phyloP scores from a whole-genome alignment of 2,113 vertebrate species.

The Eptesicus fuscus region DNA sequence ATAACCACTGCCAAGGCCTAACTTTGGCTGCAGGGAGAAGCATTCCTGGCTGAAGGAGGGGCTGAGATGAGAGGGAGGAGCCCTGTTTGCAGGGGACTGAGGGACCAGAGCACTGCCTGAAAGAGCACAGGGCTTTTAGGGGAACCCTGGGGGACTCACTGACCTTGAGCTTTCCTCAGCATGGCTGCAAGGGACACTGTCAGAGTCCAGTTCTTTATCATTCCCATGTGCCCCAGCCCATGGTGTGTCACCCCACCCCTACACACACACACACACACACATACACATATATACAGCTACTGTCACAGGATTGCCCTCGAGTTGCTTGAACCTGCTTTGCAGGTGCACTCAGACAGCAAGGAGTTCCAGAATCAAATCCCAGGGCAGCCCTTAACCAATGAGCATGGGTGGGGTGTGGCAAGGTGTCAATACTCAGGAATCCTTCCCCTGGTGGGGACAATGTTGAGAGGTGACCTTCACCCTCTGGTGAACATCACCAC shows the following conservation, averaged over 20 bases:
- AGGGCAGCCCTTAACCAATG: neutral
- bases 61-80: neutral
- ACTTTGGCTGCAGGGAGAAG: neutral
- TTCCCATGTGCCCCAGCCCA: fast-evolving
- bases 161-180: neutral
- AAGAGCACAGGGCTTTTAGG: neutral
- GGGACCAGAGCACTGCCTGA: neutral
- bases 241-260: fast-evolving
- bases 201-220: neutral
- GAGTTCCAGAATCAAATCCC: neutral
- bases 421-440: too few species aligned
- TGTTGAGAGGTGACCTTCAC: neutral
- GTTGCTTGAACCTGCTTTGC: neutral
- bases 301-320: neutral
- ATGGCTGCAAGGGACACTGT: fast-evolving
- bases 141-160: neutral
- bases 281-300: too few species aligned
- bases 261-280: neutral
- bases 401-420: too few species aligned
- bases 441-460: neutral
- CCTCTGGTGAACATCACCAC: fast-evolving
- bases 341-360: neutral
- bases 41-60: neutral
- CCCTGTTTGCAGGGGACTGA: neutral
- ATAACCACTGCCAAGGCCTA: neutral